These are phyloP conservation scores for Carposina sasakii DNA, from an alignment of 1,140 invertebrate genomes.

Conservation along the genomic window DNA sequence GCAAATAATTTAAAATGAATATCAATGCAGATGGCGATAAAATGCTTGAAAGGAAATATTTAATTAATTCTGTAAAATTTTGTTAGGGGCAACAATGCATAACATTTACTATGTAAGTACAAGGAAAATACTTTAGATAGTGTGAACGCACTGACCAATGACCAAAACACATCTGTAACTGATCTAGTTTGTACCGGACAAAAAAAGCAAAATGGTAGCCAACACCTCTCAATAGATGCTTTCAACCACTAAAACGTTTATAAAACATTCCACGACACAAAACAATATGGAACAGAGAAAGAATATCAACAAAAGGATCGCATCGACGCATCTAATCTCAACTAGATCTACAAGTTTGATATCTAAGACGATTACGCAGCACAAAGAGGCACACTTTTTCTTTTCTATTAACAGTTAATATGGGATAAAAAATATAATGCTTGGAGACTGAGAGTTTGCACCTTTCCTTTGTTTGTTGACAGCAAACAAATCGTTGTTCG, in stretches of 20 bases:
- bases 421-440: slow-evolving; percentile 37
- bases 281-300: slow-evolving; percentile 34
- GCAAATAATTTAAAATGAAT: too few species aligned
- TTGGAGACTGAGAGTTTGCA: slow-evolving; percentile 42
- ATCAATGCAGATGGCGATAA: too few species aligned
- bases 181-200: slow-evolving; percentile 30
- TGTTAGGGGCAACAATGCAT: too few species aligned
- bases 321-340: slow-evolving; percentile 37
- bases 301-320: slow-evolving; percentile 48
- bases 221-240: slow-evolving; percentile 42
- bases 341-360: slow-evolving; percentile 45
- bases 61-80: too few species aligned
- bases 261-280: slow-evolving; percentile 34
- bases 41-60: too few species aligned
- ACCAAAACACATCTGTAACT: slow-evolving; percentile 36
- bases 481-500: slow-evolving; percentile 69
- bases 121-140: too few species aligned
- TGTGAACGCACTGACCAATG: slow-evolving; percentile 16
- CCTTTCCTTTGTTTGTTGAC: slow-evolving; percentile 66
- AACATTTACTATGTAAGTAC: too few species aligned
- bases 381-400: slow-evolving; percentile 51
- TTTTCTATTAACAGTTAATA: slow-evolving; percentile 61
- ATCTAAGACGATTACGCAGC: slow-evolving; percentile 55
- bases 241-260: slow-evolving; percentile 55
- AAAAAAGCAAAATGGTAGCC: slow-evolving; percentile 31